phyloP scores from a whole-genome alignment of 2,888 invertebrate genomes.

The Gortyna flavago region DNA sequence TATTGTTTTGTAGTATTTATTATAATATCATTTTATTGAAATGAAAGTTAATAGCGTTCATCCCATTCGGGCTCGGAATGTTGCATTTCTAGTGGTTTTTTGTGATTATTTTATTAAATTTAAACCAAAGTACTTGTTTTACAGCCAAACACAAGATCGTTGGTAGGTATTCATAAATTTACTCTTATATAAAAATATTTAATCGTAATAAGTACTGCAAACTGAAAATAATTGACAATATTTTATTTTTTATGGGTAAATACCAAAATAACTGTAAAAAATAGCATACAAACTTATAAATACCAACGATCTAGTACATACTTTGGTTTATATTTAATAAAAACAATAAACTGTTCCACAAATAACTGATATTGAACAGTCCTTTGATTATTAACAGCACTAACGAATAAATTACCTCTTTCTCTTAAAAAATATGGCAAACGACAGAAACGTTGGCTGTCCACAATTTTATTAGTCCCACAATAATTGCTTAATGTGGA shows the following conservation, averaged over 20 bases:
- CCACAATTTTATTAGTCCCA: conserved; percentile 67
- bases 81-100: not conserved
- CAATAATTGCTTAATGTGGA: conserved; percentile 63
- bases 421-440: conserved; percentile 53
- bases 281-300: not conserved
- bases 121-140: not conserved
- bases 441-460: conserved; percentile 56
- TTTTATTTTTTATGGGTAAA: not conserved
- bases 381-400: conserved; percentile 32
- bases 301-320: not conserved
- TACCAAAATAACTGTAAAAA: not conserved
- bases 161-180: not conserved
- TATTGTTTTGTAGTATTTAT: conserved; percentile 14
- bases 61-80: not conserved
- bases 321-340: not conserved
- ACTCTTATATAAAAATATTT: not conserved
- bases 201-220: not conserved
- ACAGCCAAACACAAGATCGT: not conserved
- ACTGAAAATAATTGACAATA: not conserved
- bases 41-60: not conserved
- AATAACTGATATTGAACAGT: conserved; percentile 1
- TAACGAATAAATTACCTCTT: conserved; percentile 32
- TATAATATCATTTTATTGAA: conserved; percentile 10
- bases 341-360: not conserved
- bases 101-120: not conserved